Evolutionary conservation across 2,888 invertebrate genomes (phyloP), one percentile per base, ranked within the genome.

Genomic region (Scaeva pyrastri): DNA sequence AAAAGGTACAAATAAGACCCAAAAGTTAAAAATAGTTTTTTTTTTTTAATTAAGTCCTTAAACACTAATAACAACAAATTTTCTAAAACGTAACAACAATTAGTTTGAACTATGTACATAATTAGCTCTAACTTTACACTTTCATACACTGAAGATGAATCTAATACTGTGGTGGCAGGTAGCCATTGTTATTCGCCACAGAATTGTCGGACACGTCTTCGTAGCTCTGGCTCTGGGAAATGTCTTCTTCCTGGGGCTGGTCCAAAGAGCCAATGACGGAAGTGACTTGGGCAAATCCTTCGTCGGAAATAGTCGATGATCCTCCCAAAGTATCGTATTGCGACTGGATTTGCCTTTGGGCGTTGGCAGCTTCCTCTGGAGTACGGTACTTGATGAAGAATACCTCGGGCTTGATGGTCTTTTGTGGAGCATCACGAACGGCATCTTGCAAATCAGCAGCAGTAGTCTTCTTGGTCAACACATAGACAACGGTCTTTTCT

Each of bases 321-420:
- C 92, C 92, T 26, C 91, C 92, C 88, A 92, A 88, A 45, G 89
- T 89, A 64, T 92, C 92, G 88, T 92, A 92, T 79, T 92, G 92
- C 5, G 91, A 88, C 89, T 92, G 92, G 79, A 92, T 92, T 89
- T 92, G 90, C 12, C 89, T 90, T 87, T 92, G 92, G 3, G 92
- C 92, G 87, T 91, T 90, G 75, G 89, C 87, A 2, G 92, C 92
- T 87, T 92, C 92, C 88, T 92, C 92, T 21, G 91, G 90, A 0
- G 92, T 92, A 74, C 91, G 92, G 68, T 92, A 92, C 82, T 92
- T 92, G 79, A 92, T 92, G 88, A 92, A 92, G 91, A 91, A 92
- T 71, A 92, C 92, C 86, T 92, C 92, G 14, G 92, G 92, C 86
- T 92, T 92, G 84, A 89, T 91, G 50, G 91, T 89, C 31, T 89